These are phyloP conservation scores for Xyrauchen texanus DNA, from an alignment of 2,113 vertebrate species.

Conservation along the genomic window DNA sequence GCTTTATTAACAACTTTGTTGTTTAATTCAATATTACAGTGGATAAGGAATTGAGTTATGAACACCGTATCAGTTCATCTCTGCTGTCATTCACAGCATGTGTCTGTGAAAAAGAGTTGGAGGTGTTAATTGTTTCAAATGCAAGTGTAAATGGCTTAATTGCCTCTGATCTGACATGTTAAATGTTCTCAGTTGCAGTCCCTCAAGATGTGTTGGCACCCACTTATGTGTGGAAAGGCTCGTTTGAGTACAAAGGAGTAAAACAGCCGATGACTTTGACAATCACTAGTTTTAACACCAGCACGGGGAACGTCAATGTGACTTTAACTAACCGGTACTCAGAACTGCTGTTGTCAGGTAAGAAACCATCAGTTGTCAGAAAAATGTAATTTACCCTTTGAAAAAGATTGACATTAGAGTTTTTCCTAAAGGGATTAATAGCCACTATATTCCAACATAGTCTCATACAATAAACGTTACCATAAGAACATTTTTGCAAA, in stretches of 20 bases:
- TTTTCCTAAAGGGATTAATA: too few relatives aligned
- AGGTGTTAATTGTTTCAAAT: slow-evolving; percentile 31
- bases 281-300: slow-evolving; percentile 87
- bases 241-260: slow-evolving; percentile 90
- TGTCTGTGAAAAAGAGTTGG: neutral
- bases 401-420: too few relatives aligned
- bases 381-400: too few relatives aligned
- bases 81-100: neutral
- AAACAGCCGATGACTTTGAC: slow-evolving; percentile 95
- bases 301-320: slow-evolving; percentile 91
- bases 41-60: neutral
- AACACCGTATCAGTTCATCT: neutral
- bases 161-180: slow-evolving; percentile 26
- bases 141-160: neutral
- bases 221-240: slow-evolving; percentile 96
- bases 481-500: too few relatives aligned
- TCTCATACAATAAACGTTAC: too few relatives aligned
- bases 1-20: neutral
- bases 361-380: slow-evolving; percentile 34
- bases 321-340: slow-evolving; percentile 89
- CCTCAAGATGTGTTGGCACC: slow-evolving; percentile 93
- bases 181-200: slow-evolving; percentile 72
- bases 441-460: too few relatives aligned
- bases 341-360: slow-evolving; percentile 94
- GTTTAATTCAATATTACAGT: neutral